Percentiles rank a stretch among this genome's conserved stretches.
Conservation (phyloP, 2,888 invertebrate genomes). For the Clistopyga incitator region DNA sequence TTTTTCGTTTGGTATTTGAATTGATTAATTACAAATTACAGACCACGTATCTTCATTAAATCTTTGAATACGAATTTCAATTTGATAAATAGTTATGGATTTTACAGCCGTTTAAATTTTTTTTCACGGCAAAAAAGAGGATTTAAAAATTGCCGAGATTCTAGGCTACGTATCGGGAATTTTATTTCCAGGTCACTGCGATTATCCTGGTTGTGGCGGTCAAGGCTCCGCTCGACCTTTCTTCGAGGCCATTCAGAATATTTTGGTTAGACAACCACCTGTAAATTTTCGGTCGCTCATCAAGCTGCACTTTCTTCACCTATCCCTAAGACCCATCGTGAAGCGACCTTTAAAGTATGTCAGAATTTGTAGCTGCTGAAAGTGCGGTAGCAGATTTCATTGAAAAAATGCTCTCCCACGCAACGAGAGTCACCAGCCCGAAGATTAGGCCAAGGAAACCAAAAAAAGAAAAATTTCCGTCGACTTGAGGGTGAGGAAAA, state of each 20-base stretch:
- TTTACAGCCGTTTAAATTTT: not conserved
- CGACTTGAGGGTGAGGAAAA: too few relatives aligned
- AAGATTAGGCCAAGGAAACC: not conserved
- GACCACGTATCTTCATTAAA: not conserved
- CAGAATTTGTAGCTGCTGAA: not conserved
- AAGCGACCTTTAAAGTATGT: not conserved
- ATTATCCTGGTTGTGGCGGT: conserved; percentile 35
- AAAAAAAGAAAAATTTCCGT: not conserved
- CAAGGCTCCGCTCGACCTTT: conserved; percentile 38
- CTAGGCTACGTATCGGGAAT: conserved; percentile 7
- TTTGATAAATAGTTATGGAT: not conserved
- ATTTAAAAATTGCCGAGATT: not conserved
- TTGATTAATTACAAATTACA: not conserved
- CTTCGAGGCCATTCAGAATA: not conserved
- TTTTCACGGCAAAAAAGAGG: not conserved
- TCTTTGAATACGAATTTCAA: not conserved
- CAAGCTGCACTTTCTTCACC: not conserved
- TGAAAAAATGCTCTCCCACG: not conserved
- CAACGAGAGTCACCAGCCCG: not conserved
- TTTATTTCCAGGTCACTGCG: conserved; percentile 48
- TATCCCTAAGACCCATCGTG: not conserved
- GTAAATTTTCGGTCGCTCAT: not conserved
- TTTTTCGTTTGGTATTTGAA: not conserved
- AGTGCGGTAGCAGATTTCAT: not conserved
- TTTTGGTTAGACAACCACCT: conserved; percentile 21